Percentiles rank a stretch among this genome's conserved stretches.
Evolutionary conservation across 2,113 vertebrate genomes (phyloP).

Genomic region (Antechinus stuartii): DNA sequence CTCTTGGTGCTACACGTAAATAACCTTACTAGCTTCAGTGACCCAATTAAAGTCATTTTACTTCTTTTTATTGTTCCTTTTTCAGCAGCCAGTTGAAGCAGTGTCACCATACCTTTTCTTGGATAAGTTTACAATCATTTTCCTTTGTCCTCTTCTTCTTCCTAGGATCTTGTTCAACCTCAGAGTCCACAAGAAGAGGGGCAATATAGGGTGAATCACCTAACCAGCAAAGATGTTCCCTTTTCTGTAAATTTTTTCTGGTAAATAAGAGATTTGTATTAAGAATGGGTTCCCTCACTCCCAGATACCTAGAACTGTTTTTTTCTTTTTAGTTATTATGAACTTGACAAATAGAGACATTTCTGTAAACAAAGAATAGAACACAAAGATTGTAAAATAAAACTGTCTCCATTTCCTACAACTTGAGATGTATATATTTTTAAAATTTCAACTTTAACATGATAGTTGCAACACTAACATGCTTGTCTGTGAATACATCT

Average conservation of each 20-base stretch:
- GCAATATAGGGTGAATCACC: background rate
- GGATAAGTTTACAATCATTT: background rate
- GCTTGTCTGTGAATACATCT: background rate
- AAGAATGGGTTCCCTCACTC: background rate
- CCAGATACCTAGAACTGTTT: background rate
- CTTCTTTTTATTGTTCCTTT: background rate
- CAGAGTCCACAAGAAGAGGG: background rate
- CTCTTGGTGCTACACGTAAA: background rate
- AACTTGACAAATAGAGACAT: background rate
- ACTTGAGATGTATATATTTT: background rate
- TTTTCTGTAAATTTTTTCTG: background rate
- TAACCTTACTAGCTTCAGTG: background rate
- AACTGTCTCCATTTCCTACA: background rate
- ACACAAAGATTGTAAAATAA: background rate
- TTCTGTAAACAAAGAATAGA: background rate
- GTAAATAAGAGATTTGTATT: background rate
- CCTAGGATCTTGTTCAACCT: background rate
- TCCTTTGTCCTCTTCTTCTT: background rate
- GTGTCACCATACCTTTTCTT: background rate
- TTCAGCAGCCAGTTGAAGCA: background rate
- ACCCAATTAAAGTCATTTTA: background rate
- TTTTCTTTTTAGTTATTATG: background rate
- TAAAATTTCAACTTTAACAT: background rate
- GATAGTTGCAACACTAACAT: background rate
- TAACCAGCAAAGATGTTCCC: background rate